phyloP scores from a whole-genome alignment of 1,140 invertebrate genomes.

The Rhagoletis zephyria region DNA sequence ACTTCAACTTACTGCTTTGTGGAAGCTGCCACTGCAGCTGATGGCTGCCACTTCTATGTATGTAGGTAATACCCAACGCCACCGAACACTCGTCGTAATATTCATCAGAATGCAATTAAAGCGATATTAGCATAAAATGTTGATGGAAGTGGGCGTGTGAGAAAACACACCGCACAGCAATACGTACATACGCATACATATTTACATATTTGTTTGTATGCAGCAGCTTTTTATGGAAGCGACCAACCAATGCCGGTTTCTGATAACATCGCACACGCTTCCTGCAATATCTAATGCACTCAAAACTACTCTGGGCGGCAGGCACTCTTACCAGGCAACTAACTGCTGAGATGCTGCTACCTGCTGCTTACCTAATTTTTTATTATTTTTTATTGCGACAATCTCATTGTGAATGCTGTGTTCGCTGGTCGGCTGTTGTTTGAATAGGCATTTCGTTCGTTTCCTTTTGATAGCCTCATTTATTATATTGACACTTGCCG shows the following conservation, averaged over 20 bases:
- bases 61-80: background rate
- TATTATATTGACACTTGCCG: slow-evolving; percentile 68
- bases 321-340: too few relatives aligned
- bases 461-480: slow-evolving; percentile 59
- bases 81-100: background rate
- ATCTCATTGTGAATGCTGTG: background rate
- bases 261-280: slow-evolving; percentile 43
- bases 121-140: slow-evolving; percentile 53
- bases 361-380: slow-evolving; percentile 6
- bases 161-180: background rate
- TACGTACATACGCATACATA: slow-evolving; percentile 54
- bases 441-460: background rate
- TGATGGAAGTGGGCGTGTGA: slow-evolving; percentile 52
- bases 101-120: slow-evolving; percentile 53
- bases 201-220: background rate
- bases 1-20: background rate
- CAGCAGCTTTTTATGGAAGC: background rate
- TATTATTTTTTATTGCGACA: slow-evolving; percentile 57
- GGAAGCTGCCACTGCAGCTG: slow-evolving; percentile 11
- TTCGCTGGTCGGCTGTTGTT: background rate
- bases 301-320: background rate
- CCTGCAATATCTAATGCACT: background rate
- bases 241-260: background rate
- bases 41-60: background rate
- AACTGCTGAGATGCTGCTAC: slow-evolving; percentile 15